These are phyloP conservation scores for Drosophila tristis DNA, from an alignment of 1,140 invertebrate genomes.

Conservation along the genomic window DNA sequence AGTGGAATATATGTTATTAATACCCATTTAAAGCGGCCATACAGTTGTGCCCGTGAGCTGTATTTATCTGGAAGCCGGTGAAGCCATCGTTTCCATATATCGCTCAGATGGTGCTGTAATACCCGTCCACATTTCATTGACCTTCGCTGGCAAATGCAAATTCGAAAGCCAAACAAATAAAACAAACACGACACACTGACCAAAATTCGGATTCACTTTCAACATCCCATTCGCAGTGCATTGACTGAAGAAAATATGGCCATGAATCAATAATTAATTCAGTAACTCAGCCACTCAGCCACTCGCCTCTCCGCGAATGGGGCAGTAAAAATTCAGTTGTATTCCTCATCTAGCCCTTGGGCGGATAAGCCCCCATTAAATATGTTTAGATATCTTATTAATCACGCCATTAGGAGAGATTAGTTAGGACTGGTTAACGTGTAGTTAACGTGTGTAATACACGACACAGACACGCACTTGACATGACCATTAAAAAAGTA, in stretches of 20 bases:
- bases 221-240: constrained; percentile 12
- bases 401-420: too few relatives aligned
- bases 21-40: constrained; percentile 25
- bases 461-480: too few relatives aligned
- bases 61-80: constrained; percentile 10
- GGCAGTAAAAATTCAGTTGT: background rate
- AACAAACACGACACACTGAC: constrained; percentile 36
- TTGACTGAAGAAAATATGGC: constrained; percentile 38
- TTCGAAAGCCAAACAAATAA: constrained; percentile 61
- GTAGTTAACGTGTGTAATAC: too few relatives aligned
- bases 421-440: too few relatives aligned
- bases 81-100: constrained; percentile 54
- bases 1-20: constrained; percentile 41
- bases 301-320: background rate
- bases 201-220: constrained; percentile 33
- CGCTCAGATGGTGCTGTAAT: constrained; percentile 45
- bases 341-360: too few relatives aligned
- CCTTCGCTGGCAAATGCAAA: constrained; percentile 67
- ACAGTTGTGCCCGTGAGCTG: constrained; percentile 9
- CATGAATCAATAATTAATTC: constrained; percentile 37
- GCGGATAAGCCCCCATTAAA: too few relatives aligned
- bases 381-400: too few relatives aligned
- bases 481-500: too few relatives aligned
- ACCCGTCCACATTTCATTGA: constrained; percentile 69
- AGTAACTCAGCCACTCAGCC: background rate